These are phyloP conservation scores for Progne subis DNA, from an alignment of 2,113 vertebrate genomes.

Conservation along the genomic window DNA sequence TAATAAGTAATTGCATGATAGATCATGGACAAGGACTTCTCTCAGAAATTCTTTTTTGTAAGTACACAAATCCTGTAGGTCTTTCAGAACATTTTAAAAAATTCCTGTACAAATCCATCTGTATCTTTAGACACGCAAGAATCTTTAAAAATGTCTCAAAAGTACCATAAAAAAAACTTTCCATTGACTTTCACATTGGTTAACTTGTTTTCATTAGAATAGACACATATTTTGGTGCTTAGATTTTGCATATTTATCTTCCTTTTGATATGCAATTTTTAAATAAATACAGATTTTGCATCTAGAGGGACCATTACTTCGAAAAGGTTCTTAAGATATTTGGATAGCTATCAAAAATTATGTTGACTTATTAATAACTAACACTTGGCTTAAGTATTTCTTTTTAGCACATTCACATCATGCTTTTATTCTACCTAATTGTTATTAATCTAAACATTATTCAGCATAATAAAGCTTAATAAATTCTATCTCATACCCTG, in stretches of 20 bases:
- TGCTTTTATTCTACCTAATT: constrained; percentile 45
- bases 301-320: constrained; percentile 17
- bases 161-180: neutral
- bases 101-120: neutral
- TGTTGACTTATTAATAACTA: constrained; percentile 63
- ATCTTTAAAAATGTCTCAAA: neutral
- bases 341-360: constrained; percentile 53
- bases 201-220: constrained; percentile 20
- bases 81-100: neutral
- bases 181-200: neutral
- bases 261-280: constrained; percentile 36
- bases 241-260: constrained; percentile 34
- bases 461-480: neutral
- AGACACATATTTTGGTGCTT: neutral
- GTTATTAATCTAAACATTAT: constrained; percentile 35
- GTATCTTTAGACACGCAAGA: neutral
- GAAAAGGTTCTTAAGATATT: constrained; percentile 33
- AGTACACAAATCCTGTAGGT: neutral
- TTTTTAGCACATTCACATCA: constrained; percentile 36
- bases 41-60: neutral
- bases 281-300: constrained; percentile 65
- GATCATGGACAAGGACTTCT: neutral
- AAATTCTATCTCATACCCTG: constrained; percentile 1
- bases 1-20: neutral
- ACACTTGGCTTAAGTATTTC: constrained; percentile 30